phyloP scores from a whole-genome alignment of 2,797 vertebrate genomes.

The Bryconaethiops microstoma region DNA sequence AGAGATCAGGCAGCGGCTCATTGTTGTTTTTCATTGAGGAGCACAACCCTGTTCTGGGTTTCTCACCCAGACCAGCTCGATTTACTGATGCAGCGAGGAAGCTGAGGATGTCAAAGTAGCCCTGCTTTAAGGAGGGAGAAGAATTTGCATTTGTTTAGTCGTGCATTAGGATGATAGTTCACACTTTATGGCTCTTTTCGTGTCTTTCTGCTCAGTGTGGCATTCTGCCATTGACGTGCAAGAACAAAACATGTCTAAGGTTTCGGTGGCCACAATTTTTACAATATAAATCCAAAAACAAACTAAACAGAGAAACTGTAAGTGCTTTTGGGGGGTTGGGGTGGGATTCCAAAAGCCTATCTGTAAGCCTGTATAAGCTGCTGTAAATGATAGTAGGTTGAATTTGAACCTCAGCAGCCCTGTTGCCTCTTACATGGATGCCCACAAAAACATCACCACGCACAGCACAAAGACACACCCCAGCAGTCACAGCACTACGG shows the following conservation, averaged over 20 bases:
- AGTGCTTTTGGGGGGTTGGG: neutral
- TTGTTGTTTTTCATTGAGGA: neutral
- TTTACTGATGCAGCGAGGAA: neutral
- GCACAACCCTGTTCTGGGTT: neutral
- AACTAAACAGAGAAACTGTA: neutral
- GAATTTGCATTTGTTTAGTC: no score
- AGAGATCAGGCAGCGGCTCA: neutral
- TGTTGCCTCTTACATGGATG: neutral
- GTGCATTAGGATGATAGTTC: no score
- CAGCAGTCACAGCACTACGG: neutral
- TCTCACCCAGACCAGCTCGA: no score
- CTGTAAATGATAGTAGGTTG: neutral
- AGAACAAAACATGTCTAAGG: neutral
- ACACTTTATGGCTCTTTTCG: neutral
- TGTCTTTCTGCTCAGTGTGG: neutral
- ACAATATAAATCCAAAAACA: neutral
- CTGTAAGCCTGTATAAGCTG: neutral
- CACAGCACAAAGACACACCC: constrained; percentile 20
- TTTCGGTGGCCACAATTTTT: neutral
- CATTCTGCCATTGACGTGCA: neutral
- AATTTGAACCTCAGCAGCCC: neutral
- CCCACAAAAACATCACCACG: neutral
- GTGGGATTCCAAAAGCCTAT: neutral
- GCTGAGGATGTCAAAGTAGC: neutral
- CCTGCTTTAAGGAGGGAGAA: neutral